Evolutionary conservation across 2,888 invertebrate genomes (phyloP), one percentile per base, ranked within the genome.

Genomic region (Ichneumon xanthorius): DNA sequence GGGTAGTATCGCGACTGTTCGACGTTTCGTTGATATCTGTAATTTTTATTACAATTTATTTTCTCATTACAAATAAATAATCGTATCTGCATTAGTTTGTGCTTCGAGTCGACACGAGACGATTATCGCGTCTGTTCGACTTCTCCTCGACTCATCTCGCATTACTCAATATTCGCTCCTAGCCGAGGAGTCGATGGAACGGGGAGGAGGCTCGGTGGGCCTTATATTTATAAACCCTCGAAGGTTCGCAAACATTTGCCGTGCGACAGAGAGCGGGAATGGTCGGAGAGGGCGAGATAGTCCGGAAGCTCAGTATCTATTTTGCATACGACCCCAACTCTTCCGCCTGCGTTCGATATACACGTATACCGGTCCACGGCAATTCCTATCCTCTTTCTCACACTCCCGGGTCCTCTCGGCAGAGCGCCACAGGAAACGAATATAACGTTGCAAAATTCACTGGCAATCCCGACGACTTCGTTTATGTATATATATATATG

Each of bases 371-470:
- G 26, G 16, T 19, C 11, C 19, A 53, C 3, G 82, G 50, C 77
- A 68, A 65, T 55, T 73, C 67, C 70, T 82, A 76, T 84, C 84
- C 78, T 77, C 76, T 81, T 45, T 68, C 72, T 61, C 63, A 48
- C 71, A 58, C 75, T 72, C 37, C 40, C 50, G 9, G 16, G 4
- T 30, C 63, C 14, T 70, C 26, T 45, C 45, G 45, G 48, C 50
- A 58, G 76, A 61, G 61, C 53, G 71, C 76, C 45, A 68, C 82
- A 82, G 85, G 82, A 85, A 85, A 80, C 80, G 63, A 72, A 80
- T 80, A 80, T 77, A 85, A 80, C 82, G 82, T 80, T 85, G 72
- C 85, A 80, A 85, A 85, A 85, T 85, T 85, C 85, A 80, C 80
- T 72, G 82, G 80, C 79, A 77, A 82, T 85, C 75, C 80, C 72